phyloP scores from a whole-genome alignment of 1,140 invertebrate species.

The Hypothenemus hampei region DNA sequence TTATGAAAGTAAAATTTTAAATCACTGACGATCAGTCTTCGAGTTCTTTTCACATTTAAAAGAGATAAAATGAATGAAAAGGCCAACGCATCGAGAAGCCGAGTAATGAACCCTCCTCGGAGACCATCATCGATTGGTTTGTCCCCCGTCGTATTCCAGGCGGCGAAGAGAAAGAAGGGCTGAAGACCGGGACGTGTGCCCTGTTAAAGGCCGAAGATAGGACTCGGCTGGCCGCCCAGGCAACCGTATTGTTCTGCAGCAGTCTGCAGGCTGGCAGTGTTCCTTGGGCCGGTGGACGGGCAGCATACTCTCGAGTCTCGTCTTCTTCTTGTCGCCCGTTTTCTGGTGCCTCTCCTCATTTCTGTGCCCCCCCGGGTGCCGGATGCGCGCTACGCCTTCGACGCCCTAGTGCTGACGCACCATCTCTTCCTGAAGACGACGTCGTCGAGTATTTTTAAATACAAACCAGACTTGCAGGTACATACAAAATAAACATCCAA shows the following conservation, averaged over 20 bases:
- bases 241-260: slow-evolving; percentile 20
- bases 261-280: slow-evolving; percentile 19
- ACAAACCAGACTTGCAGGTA: no score
- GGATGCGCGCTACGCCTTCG: slow-evolving; percentile 15
- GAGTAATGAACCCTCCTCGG: not conserved
- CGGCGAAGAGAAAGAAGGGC: slow-evolving; percentile 25
- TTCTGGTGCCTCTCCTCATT: slow-evolving; percentile 2
- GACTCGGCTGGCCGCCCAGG: slow-evolving; percentile 14
- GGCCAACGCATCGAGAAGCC: no score
- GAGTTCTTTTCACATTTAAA: no score
- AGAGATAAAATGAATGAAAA: no score
- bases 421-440: slow-evolving; percentile 13
- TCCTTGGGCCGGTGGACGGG: slow-evolving; percentile 24
- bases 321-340: slow-evolving; percentile 24
- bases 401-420: slow-evolving; percentile 23
- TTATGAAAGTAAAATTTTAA: no score
- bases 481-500: no score
- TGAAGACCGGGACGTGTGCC: no score
- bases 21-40: no score
- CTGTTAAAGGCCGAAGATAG: slow-evolving; percentile 19
- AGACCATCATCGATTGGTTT: slow-evolving; percentile 22
- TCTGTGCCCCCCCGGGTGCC: no score
- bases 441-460: no score
- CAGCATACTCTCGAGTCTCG: no score
- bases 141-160: slow-evolving; percentile 11